Percentiles rank a stretch among this genome's conserved stretches.
Evolutionary conservation across 2,113 vertebrate genomes (phyloP).

Genomic region (Corythaeola cristata): DNA sequence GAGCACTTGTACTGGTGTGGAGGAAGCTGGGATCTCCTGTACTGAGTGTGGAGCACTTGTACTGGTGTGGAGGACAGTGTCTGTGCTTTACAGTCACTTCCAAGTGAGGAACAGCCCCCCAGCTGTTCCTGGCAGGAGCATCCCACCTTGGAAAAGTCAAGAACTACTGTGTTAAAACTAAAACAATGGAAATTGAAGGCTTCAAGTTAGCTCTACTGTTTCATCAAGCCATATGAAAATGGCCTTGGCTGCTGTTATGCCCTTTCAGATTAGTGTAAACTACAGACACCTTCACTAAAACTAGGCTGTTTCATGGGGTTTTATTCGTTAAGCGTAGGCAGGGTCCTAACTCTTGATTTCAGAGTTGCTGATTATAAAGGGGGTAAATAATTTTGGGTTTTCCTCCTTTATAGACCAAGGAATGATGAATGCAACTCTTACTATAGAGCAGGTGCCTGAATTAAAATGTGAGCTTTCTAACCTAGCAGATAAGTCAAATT

Average conservation of each 20-base stretch:
- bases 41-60: no score
- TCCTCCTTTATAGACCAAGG: neutral
- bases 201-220: neutral
- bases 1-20: no score
- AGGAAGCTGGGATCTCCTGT: no score
- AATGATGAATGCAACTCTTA: neutral
- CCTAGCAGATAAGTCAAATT: neutral
- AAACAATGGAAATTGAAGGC: neutral
- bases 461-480: neutral
- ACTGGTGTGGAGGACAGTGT: neutral
- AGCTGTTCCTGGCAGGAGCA: neutral
- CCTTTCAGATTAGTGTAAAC: neutral
- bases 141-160: neutral
- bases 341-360: neutral
- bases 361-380: neutral
- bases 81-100: neutral
- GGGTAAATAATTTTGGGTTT: neutral
- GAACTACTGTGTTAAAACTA: neutral
- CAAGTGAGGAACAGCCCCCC: neutral
- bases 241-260: neutral
- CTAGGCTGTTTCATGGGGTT: neutral
- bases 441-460: neutral
- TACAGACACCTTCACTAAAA: neutral
- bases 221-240: neutral
- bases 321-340: neutral